Evolutionary conservation across 2,888 invertebrate species (phyloP).

Genomic region (Noctua fimbriata): DNA sequence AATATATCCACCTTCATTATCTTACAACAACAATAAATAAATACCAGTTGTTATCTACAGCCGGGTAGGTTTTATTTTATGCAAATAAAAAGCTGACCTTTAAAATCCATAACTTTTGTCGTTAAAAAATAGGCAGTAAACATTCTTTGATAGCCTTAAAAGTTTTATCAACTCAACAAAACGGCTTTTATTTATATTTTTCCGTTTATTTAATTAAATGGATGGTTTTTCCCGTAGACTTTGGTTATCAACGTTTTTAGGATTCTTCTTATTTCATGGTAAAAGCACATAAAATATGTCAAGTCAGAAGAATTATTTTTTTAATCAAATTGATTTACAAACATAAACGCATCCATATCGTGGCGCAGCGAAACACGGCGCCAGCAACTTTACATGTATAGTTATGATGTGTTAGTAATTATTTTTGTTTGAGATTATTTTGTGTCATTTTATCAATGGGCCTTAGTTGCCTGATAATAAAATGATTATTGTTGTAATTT

Average conservation of each 20-base stretch:
- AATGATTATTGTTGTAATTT: no score
- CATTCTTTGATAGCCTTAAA: slow-evolving; percentile 1
- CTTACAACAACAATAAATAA: not conserved
- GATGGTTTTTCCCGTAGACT: not conserved
- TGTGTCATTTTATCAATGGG: no score
- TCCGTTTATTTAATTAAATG: not conserved
- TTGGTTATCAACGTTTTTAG: not conserved
- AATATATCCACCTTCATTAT: not conserved
- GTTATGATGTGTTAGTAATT: no score
- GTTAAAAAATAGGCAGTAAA: not conserved
- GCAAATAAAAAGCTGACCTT: slow-evolving; percentile 13
- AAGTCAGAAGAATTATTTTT: no score
- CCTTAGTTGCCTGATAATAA: no score
- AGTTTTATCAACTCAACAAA: not conserved
- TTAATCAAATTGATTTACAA: no score
- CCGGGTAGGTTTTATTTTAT: slow-evolving; percentile 10
- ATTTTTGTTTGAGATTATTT: no score
- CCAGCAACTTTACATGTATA: no score
- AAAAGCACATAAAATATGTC: not conserved
- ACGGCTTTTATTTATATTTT: not conserved
- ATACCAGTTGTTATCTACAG: not conserved
- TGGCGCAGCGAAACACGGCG: no score
- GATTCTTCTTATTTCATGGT: not conserved
- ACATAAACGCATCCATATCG: no score
- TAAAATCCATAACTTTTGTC: not conserved